Evolutionary conservation across 2,888 invertebrate species (phyloP), one percentile per base, ranked within the genome.

Genomic region (Cenopis cana): DNA sequence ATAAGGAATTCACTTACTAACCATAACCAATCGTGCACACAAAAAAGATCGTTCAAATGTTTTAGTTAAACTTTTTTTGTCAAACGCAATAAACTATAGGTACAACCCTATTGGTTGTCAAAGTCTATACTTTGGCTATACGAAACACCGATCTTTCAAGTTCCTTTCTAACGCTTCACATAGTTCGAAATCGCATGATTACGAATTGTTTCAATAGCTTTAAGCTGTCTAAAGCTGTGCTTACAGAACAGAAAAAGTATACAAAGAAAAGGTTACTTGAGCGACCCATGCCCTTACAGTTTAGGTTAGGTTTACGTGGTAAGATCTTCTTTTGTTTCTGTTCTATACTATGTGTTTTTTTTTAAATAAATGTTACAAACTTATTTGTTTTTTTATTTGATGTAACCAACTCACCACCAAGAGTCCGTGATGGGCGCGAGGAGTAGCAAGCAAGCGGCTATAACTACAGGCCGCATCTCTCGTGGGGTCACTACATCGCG

Each of bases 401-500:
- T 75, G 56, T 73, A 38, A 59, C 38, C 72, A 86, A 96, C 97
- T 96, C 94, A 97, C 97, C 97, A 97, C 95, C 97, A 97, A 89
- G 97, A 96, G 91, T 96, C 96, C 90, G 97, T 96, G 94, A 97
- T 96, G 94, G 97, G 97, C 95, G 96, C 97, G 94, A 97, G 96
- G 93, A 97, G 95, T 94, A 97, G 95, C 89, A 97, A 95, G 93
- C 96, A 97, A 89, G 97, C 95, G 93, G 96, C 96, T 94, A 97
- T 95, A 94, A 97, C 95, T 93, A 97, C 95, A 90, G 96, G 95
- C 94, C 96, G 96, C 95, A 96, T 96, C 79, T 86, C 90, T 85
- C 83, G 85, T 76, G 85, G 86, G 91, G 92, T 92, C 93, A 93
- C 94, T 92, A 89, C 50, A 52, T 52, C 61, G 67, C 33, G 49